A percentile compares a stretch with the other conserved stretches of the same genome.
Evolutionary conservation across 1,140 invertebrate genomes (phyloP).

Genomic region (Magallana angulata): DNA sequence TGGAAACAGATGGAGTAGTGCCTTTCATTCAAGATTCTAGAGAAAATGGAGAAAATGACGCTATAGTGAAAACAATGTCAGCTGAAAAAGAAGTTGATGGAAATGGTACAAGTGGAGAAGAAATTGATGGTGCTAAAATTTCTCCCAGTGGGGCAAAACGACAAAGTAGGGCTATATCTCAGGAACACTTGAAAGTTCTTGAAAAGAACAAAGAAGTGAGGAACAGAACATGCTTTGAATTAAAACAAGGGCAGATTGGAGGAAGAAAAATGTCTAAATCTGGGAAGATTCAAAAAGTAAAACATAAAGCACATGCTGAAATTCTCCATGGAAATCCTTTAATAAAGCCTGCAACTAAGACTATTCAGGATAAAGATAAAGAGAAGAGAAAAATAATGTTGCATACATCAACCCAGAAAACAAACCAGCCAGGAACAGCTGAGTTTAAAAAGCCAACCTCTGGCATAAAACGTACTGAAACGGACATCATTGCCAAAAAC

Average conservation of each 20-base stretch:
- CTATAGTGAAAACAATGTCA: neutral
- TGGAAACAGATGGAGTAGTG: neutral
- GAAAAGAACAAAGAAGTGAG: neutral
- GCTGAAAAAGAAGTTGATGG: neutral
- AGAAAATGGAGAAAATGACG: neutral
- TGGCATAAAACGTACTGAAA: neutral
- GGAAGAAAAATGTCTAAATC: constrained; percentile 27
- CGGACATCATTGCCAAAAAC: neutral
- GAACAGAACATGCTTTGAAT: neutral
- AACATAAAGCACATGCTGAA: neutral
- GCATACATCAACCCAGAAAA: neutral
- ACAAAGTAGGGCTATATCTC: neutral
- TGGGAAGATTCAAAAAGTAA: neutral
- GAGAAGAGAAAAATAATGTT: neutral
- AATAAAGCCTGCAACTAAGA: neutral
- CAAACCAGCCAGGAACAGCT: neutral
- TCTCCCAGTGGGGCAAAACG: neutral
- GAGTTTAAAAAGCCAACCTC: neutral
- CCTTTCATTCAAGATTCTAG: neutral
- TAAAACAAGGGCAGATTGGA: neutral
- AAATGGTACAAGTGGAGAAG: constrained; percentile 1
- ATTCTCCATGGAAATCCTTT: neutral
- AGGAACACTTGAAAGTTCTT: neutral
- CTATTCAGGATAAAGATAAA: neutral
- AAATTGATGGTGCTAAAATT: neutral